A percentile compares a stretch with the other conserved stretches of the same genome.
Evolutionary conservation across 2,888 invertebrate species (phyloP).

Genomic region (Emmelina monodactyla): DNA sequence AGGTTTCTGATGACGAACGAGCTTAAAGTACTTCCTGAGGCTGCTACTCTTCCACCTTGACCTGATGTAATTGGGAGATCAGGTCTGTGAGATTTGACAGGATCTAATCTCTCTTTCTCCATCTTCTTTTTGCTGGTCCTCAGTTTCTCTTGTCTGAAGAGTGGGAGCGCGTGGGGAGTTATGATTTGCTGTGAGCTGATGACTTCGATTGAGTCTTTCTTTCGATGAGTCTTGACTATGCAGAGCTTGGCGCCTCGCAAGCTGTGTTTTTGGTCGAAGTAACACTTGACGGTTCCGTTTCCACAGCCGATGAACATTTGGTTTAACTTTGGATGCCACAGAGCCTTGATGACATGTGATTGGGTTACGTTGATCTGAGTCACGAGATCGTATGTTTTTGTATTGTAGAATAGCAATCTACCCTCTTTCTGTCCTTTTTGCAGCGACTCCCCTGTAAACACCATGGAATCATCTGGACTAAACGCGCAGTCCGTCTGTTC

Average conservation of each 20-base stretch:
- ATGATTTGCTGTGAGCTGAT: constrained; percentile 92
- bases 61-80: constrained; percentile 90
- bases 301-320: constrained; percentile 94
- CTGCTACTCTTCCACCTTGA: constrained; percentile 92
- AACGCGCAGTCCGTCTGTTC: constrained; percentile 84
- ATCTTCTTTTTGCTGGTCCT: constrained; percentile 88
- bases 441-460: constrained; percentile 88
- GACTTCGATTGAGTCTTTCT: constrained; percentile 84
- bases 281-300: constrained; percentile 88
- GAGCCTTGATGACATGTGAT: constrained; percentile 84
- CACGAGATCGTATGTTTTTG: constrained; percentile 77
- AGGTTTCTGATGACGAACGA: constrained; percentile 96
- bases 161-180: constrained; percentile 93
- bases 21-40: constrained; percentile 94
- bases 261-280: constrained; percentile 88
- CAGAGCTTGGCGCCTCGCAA: constrained; percentile 91
- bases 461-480: constrained; percentile 90
- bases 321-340: constrained; percentile 98
- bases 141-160: constrained; percentile 92
- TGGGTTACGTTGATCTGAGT: constrained; percentile 79
- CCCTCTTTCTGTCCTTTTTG: constrained; percentile 71
- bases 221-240: constrained; percentile 80
- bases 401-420: constrained; percentile 79
- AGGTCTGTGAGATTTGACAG: constrained; percentile 81
- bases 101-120: constrained; percentile 90